A percentile compares a stretch with the other conserved stretches of the same genome.
phyloP scores from a whole-genome alignment of 1,140 invertebrate genomes.

The Linepithema humile region DNA sequence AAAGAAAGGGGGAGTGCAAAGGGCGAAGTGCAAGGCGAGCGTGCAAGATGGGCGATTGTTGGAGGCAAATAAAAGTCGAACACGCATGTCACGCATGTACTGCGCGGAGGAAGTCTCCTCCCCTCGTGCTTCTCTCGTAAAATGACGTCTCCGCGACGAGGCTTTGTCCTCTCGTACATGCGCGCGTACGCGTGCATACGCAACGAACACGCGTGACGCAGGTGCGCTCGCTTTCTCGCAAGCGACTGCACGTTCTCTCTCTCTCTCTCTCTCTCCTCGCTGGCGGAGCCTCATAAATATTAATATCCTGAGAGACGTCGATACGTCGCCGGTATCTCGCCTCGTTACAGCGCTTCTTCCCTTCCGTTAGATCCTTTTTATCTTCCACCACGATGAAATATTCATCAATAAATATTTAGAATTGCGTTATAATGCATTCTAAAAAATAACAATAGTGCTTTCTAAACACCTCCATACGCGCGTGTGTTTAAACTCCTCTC shows the following conservation, averaged over 20 bases:
- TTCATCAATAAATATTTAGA: neutral
- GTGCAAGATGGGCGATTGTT: neutral
- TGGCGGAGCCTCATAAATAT: constrained; percentile 65
- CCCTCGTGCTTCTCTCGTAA: neutral
- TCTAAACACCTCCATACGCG: too few relatives aligned
- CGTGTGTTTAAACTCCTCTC: too few relatives aligned
- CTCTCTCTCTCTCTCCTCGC: constrained; percentile 12
- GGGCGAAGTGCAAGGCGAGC: neutral
- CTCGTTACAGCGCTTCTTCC: constrained; percentile 16
- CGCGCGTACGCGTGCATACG: constrained; percentile 22
- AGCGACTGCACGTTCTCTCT: neutral
- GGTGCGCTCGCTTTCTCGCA: constrained; percentile 44
- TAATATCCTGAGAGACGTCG: constrained; percentile 64
- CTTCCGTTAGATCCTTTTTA: neutral
- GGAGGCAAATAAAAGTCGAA: constrained; percentile 44
- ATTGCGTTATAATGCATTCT: neutral
- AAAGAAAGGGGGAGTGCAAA: neutral
- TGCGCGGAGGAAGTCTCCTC: constrained; percentile 26
- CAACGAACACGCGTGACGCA: constrained; percentile 51
- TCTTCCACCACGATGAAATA: neutral
- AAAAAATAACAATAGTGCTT: neutral
- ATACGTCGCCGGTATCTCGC: constrained; percentile 45
- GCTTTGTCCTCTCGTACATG: constrained; percentile 46
- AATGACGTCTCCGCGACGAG: constrained; percentile 21
- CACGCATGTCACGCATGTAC: constrained; percentile 34